Percentiles rank a stretch among this genome's conserved stretches.
Evolutionary conservation across 2,888 invertebrate species (phyloP).

Genomic region (Hirtodrosophila duncani): DNA sequence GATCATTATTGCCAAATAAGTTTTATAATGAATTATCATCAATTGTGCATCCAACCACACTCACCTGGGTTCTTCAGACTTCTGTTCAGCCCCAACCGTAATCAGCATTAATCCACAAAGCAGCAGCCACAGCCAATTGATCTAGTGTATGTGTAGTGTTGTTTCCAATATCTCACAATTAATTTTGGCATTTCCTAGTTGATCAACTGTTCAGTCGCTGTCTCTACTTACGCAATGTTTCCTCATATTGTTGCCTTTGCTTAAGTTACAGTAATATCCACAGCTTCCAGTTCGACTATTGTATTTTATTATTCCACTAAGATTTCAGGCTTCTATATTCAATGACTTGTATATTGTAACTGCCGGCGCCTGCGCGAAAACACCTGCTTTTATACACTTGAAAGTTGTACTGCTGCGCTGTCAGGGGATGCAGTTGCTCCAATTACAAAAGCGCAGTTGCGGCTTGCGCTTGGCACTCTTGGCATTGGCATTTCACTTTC

Average conservation of each 20-base stretch:
- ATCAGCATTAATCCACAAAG: conserved; percentile 31
- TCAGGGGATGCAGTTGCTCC: conserved; percentile 48
- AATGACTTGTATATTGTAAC: conserved; percentile 37
- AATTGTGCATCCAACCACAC: not conserved
- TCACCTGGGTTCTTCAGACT: conserved; percentile 58
- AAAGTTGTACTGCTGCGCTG: conserved; percentile 14
- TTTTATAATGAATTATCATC: no score
- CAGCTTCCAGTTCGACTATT: conserved; percentile 14
- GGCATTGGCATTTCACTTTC: conserved; percentile 70
- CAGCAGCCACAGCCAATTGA: conserved; percentile 35
- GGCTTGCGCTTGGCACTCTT: conserved; percentile 50
- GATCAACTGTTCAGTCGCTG: conserved; percentile 9
- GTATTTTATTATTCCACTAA: conserved; percentile 5
- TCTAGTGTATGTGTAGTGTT: conserved; percentile 23
- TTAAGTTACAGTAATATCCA: conserved; percentile 10
- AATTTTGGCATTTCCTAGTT: conserved; percentile 26
- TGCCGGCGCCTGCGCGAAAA: conserved; percentile 63
- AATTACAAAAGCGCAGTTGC: conserved; percentile 45
- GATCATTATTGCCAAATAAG: no score
- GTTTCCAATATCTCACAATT: conserved; percentile 23
- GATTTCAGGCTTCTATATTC: not conserved
- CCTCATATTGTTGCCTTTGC: conserved; percentile 46
- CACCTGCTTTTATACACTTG: conserved; percentile 63
- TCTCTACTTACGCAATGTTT: conserved; percentile 66
- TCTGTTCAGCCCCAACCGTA: conserved; percentile 39